These are phyloP conservation scores for Tinea semifulvella DNA, from an alignment of 2,888 invertebrate genomes.

Conservation along the genomic window DNA sequence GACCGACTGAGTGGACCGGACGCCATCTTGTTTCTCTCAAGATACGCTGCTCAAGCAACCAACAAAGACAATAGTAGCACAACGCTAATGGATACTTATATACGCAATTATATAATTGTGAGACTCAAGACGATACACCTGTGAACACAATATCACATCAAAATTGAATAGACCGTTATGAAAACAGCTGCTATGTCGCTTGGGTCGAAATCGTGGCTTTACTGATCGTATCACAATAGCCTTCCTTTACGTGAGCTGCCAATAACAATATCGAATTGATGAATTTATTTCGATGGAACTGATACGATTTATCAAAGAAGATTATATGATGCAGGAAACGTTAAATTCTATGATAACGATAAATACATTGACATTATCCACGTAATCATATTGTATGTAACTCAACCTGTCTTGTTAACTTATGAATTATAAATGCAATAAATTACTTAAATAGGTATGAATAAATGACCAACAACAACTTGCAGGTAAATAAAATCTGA, in stretches of 20 bases:
- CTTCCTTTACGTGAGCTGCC: neutral
- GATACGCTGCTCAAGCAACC: neutral
- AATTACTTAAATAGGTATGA: no score
- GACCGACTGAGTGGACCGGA: neutral
- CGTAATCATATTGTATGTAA: no score
- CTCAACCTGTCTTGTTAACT: no score
- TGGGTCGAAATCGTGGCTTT: neutral
- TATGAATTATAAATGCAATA: no score
- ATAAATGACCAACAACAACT: no score
- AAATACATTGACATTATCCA: constrained; percentile 1
- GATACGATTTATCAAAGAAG: constrained; percentile 1
- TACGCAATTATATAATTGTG: no score
- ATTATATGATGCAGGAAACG: neutral
- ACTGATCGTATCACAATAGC: constrained; percentile 9
- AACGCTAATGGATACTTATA: no score
- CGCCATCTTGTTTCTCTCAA: constrained; percentile 7
- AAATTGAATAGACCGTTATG: neutral
- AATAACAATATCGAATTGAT: constrained; percentile 10
- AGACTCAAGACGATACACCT: no score
- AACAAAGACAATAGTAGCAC: no score
- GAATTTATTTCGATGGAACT: neutral
- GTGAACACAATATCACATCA: no score
- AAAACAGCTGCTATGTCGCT: neutral
- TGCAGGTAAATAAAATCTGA: no score
- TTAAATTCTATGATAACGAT: neutral